A percentile compares a stretch with the other conserved stretches of the same genome.
phyloP scores from a whole-genome alignment of 2,113 vertebrate genomes.

The Synchiropus splendidus region DNA sequence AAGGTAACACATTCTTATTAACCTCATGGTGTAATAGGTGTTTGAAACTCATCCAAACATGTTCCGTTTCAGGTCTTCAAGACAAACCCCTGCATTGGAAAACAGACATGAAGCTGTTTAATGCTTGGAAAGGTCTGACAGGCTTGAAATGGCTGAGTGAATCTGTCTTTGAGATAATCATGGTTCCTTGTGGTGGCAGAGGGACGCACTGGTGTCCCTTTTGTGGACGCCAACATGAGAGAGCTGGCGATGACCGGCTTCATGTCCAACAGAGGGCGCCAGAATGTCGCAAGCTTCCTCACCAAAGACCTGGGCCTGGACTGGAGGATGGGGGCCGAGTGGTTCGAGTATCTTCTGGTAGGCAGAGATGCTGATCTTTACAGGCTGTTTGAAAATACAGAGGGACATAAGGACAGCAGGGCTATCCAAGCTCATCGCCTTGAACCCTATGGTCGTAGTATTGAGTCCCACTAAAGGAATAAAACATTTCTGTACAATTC shows the following conservation, averaged over 20 bases:
- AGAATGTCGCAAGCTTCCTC: conserved; percentile 78
- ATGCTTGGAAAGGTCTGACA: conserved; percentile 71
- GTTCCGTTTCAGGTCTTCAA: conserved; percentile 66
- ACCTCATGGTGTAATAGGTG: background rate
- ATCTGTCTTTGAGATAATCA: background rate
- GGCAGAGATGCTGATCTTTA: conserved; percentile 1
- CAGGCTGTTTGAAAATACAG: too few species aligned
- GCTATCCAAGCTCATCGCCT: too few species aligned
- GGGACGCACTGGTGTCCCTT: conserved; percentile 74
- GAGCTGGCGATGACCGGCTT: conserved; percentile 71
- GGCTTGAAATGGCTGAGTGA: too few species aligned
- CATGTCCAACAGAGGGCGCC: conserved; percentile 76
- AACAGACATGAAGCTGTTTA: conserved; percentile 65
- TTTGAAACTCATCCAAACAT: background rate
- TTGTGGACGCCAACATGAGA: conserved; percentile 79
- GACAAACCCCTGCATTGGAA: conserved; percentile 73
- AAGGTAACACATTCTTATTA: conserved; percentile 43
- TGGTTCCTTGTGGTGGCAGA: conserved; percentile 38
- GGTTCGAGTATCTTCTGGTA: conserved; percentile 76
- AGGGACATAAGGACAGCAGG: too few species aligned
- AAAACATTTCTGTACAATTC: too few species aligned
- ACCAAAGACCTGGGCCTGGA: conserved; percentile 77
- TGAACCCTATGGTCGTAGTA: too few species aligned
- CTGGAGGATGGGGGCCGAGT: conserved; percentile 79
- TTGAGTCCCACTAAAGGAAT: too few species aligned